Evolutionary conservation across 2,113 vertebrate genomes (phyloP).

Genomic region (Chamaetylas fuelleborni): DNA sequence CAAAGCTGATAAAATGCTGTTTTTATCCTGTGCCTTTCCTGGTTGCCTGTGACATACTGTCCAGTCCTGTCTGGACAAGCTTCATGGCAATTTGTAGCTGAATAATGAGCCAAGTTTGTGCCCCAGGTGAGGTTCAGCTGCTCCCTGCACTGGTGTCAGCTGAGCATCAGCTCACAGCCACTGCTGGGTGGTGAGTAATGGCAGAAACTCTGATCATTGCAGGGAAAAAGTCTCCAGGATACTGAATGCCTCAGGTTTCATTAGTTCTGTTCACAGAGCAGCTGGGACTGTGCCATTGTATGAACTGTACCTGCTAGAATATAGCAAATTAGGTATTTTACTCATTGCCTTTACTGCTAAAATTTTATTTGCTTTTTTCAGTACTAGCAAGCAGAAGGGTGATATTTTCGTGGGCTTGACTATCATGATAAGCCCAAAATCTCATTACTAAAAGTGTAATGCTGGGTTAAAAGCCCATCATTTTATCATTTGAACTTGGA

Average conservation of each 20-base stretch:
- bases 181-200: not conserved
- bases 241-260: not conserved
- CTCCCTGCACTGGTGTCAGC: not conserved
- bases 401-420: not conserved
- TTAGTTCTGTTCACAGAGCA: not conserved
- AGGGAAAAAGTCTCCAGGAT: not conserved
- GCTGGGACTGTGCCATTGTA: not conserved
- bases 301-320: not conserved
- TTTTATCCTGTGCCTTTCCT: not conserved
- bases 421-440: not conserved
- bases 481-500: not conserved
- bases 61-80: not conserved
- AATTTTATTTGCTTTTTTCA: not conserved
- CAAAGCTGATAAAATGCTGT: not conserved
- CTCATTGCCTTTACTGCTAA: not conserved
- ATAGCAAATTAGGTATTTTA: not conserved
- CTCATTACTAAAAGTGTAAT: not conserved
- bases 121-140: not conserved
- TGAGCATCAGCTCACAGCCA: not conserved
- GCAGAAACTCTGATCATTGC: not conserved
- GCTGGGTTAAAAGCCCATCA: not conserved
- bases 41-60: not conserved
- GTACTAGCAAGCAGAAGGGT: not conserved
- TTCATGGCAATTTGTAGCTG: not conserved
- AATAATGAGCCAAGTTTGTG: not conserved